phyloP scores from a whole-genome alignment of 35 echinoderm and acorn worm species.

The Diadema setosum region DNA sequence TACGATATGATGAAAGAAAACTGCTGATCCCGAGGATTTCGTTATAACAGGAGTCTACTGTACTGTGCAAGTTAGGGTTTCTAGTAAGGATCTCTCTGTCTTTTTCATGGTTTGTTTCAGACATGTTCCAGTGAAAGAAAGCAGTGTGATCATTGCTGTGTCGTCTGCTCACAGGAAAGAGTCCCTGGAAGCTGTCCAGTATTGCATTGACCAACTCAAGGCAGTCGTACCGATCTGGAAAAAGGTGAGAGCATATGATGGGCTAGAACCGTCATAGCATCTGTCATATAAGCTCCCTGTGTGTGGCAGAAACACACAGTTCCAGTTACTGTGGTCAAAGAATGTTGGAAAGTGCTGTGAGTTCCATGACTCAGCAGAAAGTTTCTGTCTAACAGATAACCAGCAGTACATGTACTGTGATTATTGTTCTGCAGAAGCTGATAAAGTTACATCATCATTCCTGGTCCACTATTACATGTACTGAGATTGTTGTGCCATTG shows the following conservation, averaged over 20 bases:
- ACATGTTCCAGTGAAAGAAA: constrained; percentile 79
- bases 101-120: constrained; percentile 24
- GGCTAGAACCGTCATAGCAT: neutral
- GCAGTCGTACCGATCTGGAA: constrained; percentile 97
- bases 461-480: too few species aligned
- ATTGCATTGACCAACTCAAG: constrained; percentile 94
- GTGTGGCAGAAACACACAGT: neutral
- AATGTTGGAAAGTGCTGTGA: neutral
- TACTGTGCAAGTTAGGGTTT: too few species aligned
- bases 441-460: too few species aligned
- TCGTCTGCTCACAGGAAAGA: constrained; percentile 89
- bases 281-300: neutral
- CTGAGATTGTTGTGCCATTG: too few species aligned
- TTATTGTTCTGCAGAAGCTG: too few species aligned
- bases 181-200: constrained; percentile 84
- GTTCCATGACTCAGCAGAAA: neutral
- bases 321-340: neutral
- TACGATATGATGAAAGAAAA: too few species aligned
- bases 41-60: too few species aligned
- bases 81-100: neutral
- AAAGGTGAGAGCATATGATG: constrained; percentile 57
- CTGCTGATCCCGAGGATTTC: too few species aligned
- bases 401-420: neutral
- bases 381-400: neutral
- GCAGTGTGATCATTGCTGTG: constrained; percentile 86